Evolutionary conservation across 2,113 vertebrate species (phyloP).

Genomic region (Oryctolagus cuniculus): DNA sequence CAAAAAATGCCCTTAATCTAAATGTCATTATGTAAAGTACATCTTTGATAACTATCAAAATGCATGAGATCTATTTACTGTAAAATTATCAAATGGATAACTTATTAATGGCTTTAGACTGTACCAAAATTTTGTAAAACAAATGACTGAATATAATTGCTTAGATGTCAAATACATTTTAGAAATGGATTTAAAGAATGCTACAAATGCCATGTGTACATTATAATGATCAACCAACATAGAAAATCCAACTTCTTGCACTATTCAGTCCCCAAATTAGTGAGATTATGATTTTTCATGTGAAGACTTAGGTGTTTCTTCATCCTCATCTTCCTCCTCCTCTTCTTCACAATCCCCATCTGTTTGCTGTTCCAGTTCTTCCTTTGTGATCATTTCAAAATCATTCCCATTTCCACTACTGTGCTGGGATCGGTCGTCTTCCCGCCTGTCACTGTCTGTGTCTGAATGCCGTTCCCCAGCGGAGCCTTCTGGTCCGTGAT

Average conservation of each 20-base stretch:
- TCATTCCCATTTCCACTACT: slow-evolving; percentile 98
- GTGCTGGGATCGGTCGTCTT: slow-evolving; percentile 98
- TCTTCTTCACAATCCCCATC: slow-evolving; percentile 94
- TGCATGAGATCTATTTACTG: slow-evolving; percentile 81
- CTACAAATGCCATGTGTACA: slow-evolving; percentile 86
- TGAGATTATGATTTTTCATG: slow-evolving; percentile 93
- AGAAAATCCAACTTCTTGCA: slow-evolving; percentile 91
- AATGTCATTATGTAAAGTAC: slow-evolving; percentile 80
- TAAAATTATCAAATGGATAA: slow-evolving; percentile 88
- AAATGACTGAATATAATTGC: slow-evolving; percentile 86
- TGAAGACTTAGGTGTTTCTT: slow-evolving; percentile 88
- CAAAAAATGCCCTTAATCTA: slow-evolving; percentile 81
- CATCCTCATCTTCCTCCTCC: slow-evolving; percentile 87
- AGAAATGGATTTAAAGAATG: slow-evolving; percentile 86
- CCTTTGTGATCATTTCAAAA: slow-evolving; percentile 99
- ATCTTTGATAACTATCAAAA: slow-evolving; percentile 85
- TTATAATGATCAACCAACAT: slow-evolving; percentile 90
- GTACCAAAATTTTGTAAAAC: slow-evolving; percentile 86
- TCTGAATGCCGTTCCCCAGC: slow-evolving; percentile 93
- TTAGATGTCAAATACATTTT: slow-evolving; percentile 85
- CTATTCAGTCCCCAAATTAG: slow-evolving; percentile 87
- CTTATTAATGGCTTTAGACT: slow-evolving; percentile 87
- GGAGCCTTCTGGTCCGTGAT: slow-evolving; percentile 86
- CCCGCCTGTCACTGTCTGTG: slow-evolving; percentile 97
- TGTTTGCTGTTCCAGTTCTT: slow-evolving; percentile 99